Evolutionary conservation across 1,140 invertebrate genomes (phyloP).

Genomic region (Meloidogyne chitwoodi): DNA sequence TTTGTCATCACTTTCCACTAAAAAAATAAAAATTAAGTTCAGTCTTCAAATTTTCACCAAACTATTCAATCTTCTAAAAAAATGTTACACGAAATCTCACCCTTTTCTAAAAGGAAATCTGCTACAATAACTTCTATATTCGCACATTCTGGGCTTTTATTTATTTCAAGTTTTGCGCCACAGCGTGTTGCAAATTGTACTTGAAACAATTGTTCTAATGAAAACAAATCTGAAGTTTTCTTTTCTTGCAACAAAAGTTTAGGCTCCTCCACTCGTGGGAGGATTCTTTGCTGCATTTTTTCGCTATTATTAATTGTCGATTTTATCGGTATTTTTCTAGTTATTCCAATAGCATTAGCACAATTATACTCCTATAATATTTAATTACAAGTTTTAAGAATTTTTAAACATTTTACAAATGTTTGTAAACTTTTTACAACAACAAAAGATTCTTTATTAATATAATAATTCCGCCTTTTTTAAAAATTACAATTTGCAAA

Average conservation of each 20-base stretch:
- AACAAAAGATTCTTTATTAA: too few relatives aligned
- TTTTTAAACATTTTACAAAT: too few relatives aligned
- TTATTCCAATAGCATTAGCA: background rate
- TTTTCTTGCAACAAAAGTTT: background rate
- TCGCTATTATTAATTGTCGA: background rate
- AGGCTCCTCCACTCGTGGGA: background rate
- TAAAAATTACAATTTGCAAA: too few relatives aligned
- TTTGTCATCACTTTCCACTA: background rate
- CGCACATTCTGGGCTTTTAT: background rate
- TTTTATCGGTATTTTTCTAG: background rate
- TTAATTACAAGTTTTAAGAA: background rate
- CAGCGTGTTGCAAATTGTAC: background rate
- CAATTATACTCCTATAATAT: background rate
- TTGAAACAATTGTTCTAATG: background rate
- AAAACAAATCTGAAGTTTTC: background rate
- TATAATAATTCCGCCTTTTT: too few relatives aligned
- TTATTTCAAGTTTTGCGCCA: background rate
- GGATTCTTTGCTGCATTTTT: background rate
- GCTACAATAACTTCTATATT: constrained; percentile 1
- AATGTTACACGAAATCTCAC: background rate
- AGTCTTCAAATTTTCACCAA: too few relatives aligned
- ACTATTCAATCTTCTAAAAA: too few relatives aligned
- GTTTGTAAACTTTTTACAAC: too few relatives aligned
- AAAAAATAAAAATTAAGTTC: background rate
- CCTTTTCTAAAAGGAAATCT: background rate